Base-by-base conservation (phyloP, 2,888 invertebrate genomes). In the Epinotia nisella region DNA sequence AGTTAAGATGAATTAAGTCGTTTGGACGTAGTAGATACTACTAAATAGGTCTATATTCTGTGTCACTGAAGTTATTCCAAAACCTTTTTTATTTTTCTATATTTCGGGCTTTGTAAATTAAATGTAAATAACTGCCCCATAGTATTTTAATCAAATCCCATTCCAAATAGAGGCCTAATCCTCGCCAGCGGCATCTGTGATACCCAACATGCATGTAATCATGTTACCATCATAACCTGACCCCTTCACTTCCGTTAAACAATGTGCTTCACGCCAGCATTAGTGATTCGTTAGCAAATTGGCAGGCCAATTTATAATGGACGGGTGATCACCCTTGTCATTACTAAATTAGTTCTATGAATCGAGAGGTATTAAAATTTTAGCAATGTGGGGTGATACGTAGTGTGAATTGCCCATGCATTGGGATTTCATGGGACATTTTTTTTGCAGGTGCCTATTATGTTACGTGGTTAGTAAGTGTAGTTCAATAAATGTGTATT, bases 271-370 rank as follows among this genome's bases (percentile, higher is more conserved):
- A 53, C 3, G 24, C 49, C 19, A 21, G n/a, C 56, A 72, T 62
- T 62, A 60, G 67, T 58, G 61, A 62, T 68, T 67, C 61, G 67
- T 62, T 56, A 49, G 67, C 67, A 68, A 68, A 72, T 72, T 72
- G 56, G 17, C 17, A 49, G 67, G 3, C 56, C 67, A 10, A 35
- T 39, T 62, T 68, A 72, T 53, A 68, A 62, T 72, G 56, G 67
- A 1, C 45, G 45, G 11, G 17, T 19, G 61, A 58, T 67, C 67
- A 68, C 72, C 72, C 67, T 72, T 72, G 72, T 72, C 72, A 72
- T 72, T 72, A 72, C 67, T 62, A 72, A 72, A 72, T 72, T 72
- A 72, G 72, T 72, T 71, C 66, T 71, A 68, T 68, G 72, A 72
- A 72, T 62, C 56, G 72, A 72, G 67, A 72, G 67, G 72, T 72